A percentile compares a stretch with the other conserved stretches of the same genome.
These are phyloP conservation scores for Xiphorhynchus erythropygius DNA, from an alignment of 2,797 vertebrate genomes.

Conservation along the genomic window DNA sequence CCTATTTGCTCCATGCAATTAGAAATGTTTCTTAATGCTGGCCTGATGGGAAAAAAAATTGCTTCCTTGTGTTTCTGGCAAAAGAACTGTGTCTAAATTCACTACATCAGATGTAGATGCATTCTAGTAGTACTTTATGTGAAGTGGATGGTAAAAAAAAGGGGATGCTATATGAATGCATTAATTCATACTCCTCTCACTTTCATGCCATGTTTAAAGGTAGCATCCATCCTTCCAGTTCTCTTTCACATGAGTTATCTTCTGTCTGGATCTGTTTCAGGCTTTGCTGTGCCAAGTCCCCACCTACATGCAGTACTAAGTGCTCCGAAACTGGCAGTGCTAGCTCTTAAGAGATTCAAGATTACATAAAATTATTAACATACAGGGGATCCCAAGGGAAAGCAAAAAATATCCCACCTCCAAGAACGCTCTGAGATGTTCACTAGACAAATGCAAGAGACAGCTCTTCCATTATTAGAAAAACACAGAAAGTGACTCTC, in stretches of 20 bases:
- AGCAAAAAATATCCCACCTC: background rate
- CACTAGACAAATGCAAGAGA: background rate
- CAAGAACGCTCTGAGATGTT: background rate
- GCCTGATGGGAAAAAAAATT: slow-evolving; percentile 4
- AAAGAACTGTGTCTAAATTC: background rate
- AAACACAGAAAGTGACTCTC: background rate
- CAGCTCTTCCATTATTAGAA: background rate
- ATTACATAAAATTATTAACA: slow-evolving; percentile 5
- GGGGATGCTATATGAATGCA: background rate
- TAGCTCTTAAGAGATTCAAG: slow-evolving; percentile 39
- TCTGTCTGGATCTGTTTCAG: slow-evolving; percentile 38
- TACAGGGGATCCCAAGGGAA: background rate
- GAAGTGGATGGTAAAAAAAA: background rate
- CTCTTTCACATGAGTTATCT: slow-evolving; percentile 22
- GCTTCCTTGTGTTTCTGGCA: slow-evolving; percentile 14
- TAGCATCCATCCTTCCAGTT: background rate
- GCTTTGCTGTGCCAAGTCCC: slow-evolving; percentile 18
- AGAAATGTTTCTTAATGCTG: slow-evolving; percentile 2
- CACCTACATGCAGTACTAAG: background rate
- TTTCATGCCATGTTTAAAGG: background rate
- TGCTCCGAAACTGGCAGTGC: slow-evolving; percentile 37
- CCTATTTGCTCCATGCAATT: slow-evolving; percentile 6
- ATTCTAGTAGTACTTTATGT: background rate
- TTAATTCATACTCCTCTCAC: background rate
- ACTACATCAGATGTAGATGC: background rate